Conservation (phyloP, 2,797 vertebrate genomes). For the Gallinago solitaria region DNA sequence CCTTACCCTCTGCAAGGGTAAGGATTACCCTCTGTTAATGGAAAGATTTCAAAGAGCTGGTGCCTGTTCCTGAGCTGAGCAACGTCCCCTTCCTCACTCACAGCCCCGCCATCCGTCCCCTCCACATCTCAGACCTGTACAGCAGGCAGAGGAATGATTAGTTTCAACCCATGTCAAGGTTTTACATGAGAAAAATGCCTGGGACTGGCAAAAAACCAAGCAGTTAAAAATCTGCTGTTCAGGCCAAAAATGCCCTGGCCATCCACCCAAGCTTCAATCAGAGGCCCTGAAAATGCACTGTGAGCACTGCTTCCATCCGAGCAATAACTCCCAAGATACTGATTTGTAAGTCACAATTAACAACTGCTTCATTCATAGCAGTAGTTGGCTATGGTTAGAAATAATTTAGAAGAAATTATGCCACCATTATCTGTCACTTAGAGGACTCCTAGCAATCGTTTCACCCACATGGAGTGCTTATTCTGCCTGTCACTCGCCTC, state of each 20-base stretch:
- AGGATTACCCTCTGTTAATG: background rate
- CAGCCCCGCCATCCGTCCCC: fast-evolving
- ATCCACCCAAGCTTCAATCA: background rate
- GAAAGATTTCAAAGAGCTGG: background rate
- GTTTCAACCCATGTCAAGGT: background rate
- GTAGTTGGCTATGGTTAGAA: slow-evolving; percentile 39
- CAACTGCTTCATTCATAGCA: slow-evolving; percentile 29
- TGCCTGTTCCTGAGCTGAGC: background rate
- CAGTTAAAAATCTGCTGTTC: background rate
- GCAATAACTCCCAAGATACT: slow-evolving; percentile 18
- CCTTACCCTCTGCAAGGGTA: background rate
- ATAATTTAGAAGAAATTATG: slow-evolving; percentile 53
- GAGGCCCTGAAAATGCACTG: background rate
- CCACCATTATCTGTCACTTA: slow-evolving; percentile 48
- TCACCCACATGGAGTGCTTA: fast-evolving
- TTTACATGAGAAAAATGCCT: background rate
- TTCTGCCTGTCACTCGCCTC: background rate
- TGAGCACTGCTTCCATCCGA: background rate
- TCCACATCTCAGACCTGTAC: background rate
- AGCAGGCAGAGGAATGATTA: background rate
- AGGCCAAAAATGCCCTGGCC: background rate
- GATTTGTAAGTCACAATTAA: slow-evolving; percentile 48
- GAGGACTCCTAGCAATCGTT: slow-evolving; percentile 2
- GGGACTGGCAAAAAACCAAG: background rate
- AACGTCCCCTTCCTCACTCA: background rate